Base-by-base conservation (phyloP, 2,113 vertebrate genomes). In the Chloropsis hardwickii region DNA sequence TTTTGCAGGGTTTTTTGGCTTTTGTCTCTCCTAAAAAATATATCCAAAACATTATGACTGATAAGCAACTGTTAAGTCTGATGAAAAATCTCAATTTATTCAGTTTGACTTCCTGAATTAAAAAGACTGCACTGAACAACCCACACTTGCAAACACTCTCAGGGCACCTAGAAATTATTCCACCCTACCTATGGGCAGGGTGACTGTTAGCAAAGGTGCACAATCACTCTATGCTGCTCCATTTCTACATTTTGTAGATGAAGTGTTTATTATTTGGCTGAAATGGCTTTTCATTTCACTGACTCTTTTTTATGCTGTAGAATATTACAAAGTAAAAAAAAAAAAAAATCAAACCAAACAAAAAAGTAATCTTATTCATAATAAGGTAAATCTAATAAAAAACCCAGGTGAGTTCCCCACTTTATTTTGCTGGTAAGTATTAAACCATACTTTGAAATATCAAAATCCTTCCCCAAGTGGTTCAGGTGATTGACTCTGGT, bases 171-270 rank as follows among this genome's bases (percentile, higher is more conserved):
- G 56, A 78, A 73, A 37, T 58, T 86, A 37, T 72, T 27, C 33
- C 27, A 51, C 9, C 15, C 9, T 67, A 28, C n/a, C 14, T 60
- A 18, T 17, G 1, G 0, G 8, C 53, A 22, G 9, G 1, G 6
- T 70, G 13, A 29, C 5, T 14, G 2, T 37, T 48, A 31, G 19
- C 8, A 53, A 74, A 86, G 6, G 2, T 8, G 1, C 39, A 15
- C 27, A 81, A 15, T 10, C 21, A 16, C 20, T 29, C 21, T 33
- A 2, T 78, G 22, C 4, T 83, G 4, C 8, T 90, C 33, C 6
- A 33, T 67, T 73, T 91, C 73, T 42, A 27, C 27, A 48, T 69
- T 83, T 86, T 58, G 16, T 53, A 64, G 85, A 65, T 61, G 7
- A 79, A 57, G 5, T 70, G 37, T n/a, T 91, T 77, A 83, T 53